Base-by-base conservation (phyloP, 2,113 vertebrate species). In the Pyxicephalus adspersus region DNA sequence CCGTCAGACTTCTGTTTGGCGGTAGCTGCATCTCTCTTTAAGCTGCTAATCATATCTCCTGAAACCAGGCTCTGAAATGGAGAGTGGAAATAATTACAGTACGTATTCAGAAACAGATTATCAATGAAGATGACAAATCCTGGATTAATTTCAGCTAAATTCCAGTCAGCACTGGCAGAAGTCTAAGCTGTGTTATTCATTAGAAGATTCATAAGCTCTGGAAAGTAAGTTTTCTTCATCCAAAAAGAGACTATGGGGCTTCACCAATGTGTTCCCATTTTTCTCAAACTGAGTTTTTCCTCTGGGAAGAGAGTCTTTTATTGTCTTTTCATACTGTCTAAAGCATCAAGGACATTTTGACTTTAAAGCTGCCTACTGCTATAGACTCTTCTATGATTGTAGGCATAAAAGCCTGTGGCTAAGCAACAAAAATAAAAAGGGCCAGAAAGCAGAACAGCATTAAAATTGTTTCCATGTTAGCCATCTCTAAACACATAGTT, bases 31-130 rank as follows among this genome's bases (percentile, higher is more conserved):
- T 22, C 8, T n/a, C 31, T 9, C 5, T 54, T 52, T 67, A 58
- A 70, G 66, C 18, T 20, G 18, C 52, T 72, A 71, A 71, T 80
- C 77, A 63, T 80, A 80, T 80, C 77, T 80, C 77, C 28, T 51
- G 29, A 80, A 80, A 60, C 54, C 77, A 72, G 66, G 31, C 57
- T 2, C 1, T 20, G 64, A 70, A 50, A 68, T 25, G 63, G 26
- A 68, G 64, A 50, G 26, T 67, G 51, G n/a, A 34, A 79, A 22
- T 68, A 79, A 70, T 63, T 26, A n/a, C 19, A 52, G 34, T 45
- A 67, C 57, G 38, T 61, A 26, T 60, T 71, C 45, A 51, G 45
- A 18, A 25, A 18, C 34, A 51, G 77, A 80, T 80, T 80, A 71
- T 70, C 54, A 60, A 31, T 20, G 20, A 70, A 38, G 22, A 55